Conservation (phyloP, 2,797 vertebrate species). For the Hemibagrus guttatus region DNA sequence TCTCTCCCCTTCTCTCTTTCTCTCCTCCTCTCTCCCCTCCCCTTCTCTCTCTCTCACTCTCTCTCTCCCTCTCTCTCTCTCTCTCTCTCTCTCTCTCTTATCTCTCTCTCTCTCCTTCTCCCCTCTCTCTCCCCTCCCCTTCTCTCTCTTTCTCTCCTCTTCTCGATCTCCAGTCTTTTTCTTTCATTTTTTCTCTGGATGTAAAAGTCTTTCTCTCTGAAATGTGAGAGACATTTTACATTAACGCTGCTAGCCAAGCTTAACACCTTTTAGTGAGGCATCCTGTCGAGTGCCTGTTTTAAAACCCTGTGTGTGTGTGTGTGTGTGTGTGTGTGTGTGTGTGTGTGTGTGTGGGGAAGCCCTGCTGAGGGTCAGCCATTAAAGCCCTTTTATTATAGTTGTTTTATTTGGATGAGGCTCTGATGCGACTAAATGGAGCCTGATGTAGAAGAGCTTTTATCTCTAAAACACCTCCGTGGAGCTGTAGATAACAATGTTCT, state of each 20-base stretch:
- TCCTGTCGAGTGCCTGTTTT: background rate
- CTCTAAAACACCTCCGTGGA: background rate
- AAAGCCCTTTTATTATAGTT: conserved; percentile 18
- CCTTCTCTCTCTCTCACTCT: too few relatives aligned
- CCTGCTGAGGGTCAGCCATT: conserved; percentile 32
- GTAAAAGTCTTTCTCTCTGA: background rate
- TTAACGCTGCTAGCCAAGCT: background rate
- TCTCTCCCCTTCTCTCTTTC: too few relatives aligned
- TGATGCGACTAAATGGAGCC: background rate
- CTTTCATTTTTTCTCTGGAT: background rate
- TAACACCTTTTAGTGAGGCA: background rate
- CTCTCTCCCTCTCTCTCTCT: too few relatives aligned
- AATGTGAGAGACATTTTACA: background rate
- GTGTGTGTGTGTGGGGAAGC: background rate
- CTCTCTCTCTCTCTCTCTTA: too few relatives aligned
- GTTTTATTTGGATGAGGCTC: background rate
- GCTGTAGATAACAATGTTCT: background rate
- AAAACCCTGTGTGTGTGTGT: background rate
- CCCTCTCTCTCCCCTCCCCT: too few relatives aligned
- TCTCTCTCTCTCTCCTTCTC: background rate
- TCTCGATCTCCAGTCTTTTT: background rate
- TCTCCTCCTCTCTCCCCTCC: too few relatives aligned
- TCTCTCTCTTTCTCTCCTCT: too few relatives aligned
- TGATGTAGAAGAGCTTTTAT: background rate
- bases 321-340: background rate